Conservation (phyloP, 2,888 invertebrate genomes). For the Agriotes lineatus region DNA sequence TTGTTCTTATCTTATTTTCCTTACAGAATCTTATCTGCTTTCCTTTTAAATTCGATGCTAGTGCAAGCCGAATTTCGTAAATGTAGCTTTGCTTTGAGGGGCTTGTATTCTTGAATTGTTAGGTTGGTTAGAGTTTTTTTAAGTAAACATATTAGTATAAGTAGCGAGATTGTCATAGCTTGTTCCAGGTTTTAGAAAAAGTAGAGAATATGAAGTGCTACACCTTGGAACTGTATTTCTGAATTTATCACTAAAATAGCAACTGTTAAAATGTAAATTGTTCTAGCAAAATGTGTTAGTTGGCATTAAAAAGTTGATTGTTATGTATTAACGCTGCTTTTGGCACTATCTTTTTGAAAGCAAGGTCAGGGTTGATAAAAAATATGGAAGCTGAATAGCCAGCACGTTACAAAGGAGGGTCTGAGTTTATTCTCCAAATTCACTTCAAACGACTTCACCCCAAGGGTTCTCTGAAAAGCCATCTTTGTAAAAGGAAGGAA, state of each 20-base stretch:
- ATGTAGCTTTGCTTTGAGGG: too few relatives aligned
- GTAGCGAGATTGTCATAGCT: too few relatives aligned
- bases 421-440: conserved; percentile 5
- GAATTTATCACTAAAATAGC: too few relatives aligned
- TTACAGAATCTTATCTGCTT: neutral
- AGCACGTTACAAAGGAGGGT: conserved; percentile 9
- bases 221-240: too few relatives aligned
- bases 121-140: too few relatives aligned
- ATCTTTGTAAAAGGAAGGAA: neutral
- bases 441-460: conserved; percentile 19
- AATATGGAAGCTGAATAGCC: conserved; percentile 18
- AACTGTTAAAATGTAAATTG: too few relatives aligned
- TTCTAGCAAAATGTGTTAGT: too few relatives aligned
- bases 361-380: conserved; percentile 16
- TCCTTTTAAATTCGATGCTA: conserved; percentile 3
- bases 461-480: conserved; percentile 17
- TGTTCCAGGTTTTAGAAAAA: too few relatives aligned
- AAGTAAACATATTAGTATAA: too few relatives aligned
- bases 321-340: neutral
- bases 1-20: neutral
- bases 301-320: conserved; percentile 1
- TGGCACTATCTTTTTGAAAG: conserved; percentile 17
- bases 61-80: neutral
- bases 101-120: too few relatives aligned
- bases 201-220: too few relatives aligned